phyloP scores from a whole-genome alignment of 2,113 vertebrate species.

The Syngnathus floridae region DNA sequence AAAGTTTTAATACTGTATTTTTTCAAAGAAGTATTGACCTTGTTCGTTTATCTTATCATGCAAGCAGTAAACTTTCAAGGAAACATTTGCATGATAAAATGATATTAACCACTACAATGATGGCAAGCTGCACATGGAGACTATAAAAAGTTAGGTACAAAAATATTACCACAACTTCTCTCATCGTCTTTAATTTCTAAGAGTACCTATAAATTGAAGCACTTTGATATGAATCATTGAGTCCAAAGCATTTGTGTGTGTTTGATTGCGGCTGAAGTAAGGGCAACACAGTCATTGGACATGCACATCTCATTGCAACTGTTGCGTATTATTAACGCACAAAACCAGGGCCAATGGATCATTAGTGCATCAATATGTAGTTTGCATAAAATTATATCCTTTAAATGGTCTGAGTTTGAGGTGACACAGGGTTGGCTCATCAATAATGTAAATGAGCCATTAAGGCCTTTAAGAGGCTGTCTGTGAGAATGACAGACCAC shows the following conservation, averaged over 20 bases:
- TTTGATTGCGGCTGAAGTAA: constrained; percentile 69
- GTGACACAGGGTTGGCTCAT: constrained; percentile 93
- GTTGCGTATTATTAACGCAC: constrained; percentile 93
- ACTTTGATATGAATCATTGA: not conserved
- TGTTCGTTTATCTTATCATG: constrained; percentile 23
- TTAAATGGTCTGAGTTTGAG: constrained; percentile 89
- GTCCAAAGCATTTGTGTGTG: not conserved
- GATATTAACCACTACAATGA: not conserved
- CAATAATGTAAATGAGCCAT: constrained; percentile 95
- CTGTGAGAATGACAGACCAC: constrained; percentile 83
- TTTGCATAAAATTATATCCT: constrained; percentile 97
- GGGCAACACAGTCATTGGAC: constrained; percentile 78
- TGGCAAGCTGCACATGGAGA: not conserved
- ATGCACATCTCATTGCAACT: constrained; percentile 85
- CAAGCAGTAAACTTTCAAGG: constrained; percentile 13
- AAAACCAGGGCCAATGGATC: constrained; percentile 91
- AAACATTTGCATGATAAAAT: constrained; percentile 20
- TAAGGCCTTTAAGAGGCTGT: constrained; percentile 81
- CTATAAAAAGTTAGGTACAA: not conserved
- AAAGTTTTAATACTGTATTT: no score
- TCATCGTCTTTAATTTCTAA: not conserved
- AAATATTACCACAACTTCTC: not conserved
- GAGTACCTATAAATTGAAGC: not conserved
- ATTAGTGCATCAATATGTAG: constrained; percentile 91
- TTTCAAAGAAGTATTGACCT: no score